These are phyloP conservation scores for Pseudococcus longispinus DNA, from an alignment of 2,888 invertebrate species.

Conservation along the genomic window DNA sequence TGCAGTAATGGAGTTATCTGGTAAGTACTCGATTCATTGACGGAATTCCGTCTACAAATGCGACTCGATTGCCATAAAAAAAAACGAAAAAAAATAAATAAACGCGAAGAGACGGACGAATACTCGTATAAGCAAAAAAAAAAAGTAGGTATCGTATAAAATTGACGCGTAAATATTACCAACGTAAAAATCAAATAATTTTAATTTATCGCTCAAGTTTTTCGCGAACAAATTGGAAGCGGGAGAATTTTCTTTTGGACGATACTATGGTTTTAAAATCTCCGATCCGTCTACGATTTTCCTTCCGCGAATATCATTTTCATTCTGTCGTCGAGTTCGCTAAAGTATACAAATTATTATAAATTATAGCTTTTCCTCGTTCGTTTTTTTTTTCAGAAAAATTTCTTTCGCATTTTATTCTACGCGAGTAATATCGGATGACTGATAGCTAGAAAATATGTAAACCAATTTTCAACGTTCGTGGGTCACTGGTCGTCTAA, in stretches of 20 bases:
- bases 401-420: neutral
- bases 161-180: slow-evolving; percentile 1
- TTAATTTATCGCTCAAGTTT: slow-evolving; percentile 35
- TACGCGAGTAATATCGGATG: neutral
- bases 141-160: neutral
- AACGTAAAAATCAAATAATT: neutral
- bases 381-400: neutral
- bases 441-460: too few species aligned
- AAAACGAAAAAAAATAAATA: too few species aligned
- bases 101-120: too few species aligned
- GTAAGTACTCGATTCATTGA: too few species aligned
- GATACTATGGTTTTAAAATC: neutral
- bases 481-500: neutral
- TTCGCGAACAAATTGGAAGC: neutral
- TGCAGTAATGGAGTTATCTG: too few species aligned
- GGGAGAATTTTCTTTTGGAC: neutral
- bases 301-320: neutral
- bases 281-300: neutral
- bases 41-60: too few species aligned
- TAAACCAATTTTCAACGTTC: too few species aligned
- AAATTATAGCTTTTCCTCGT: neutral
- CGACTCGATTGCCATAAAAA: too few species aligned
- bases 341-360: neutral
- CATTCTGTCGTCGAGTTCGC: neutral
- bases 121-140: neutral